phyloP scores from a whole-genome alignment of 1,140 invertebrate species.

The Triops cancriformis region DNA sequence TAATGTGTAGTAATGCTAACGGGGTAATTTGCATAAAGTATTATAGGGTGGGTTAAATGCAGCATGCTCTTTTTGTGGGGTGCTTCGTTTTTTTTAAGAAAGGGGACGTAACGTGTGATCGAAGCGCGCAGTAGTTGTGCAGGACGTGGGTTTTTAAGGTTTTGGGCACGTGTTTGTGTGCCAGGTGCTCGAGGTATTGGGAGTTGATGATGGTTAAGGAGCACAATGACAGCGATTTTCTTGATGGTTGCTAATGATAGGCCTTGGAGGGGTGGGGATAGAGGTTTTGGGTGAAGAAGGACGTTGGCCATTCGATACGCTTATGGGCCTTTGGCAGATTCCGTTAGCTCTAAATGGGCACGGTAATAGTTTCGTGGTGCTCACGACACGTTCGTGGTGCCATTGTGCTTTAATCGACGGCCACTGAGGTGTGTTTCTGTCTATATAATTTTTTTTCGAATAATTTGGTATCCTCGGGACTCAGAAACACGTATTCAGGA shows the following conservation, averaged over 20 bases:
- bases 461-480: not conserved
- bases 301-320: constrained; percentile 4
- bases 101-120: not conserved
- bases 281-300: not conserved
- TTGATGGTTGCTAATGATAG: constrained; percentile 10
- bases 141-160: not conserved
- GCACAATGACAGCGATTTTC: constrained; percentile 13
- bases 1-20: not conserved
- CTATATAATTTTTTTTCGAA: not conserved
- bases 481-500: no score
- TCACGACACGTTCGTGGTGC: not conserved
- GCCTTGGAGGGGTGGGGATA: not conserved
- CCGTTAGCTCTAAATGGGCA: not conserved
- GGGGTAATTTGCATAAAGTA: not conserved
- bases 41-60: constrained; percentile 1
- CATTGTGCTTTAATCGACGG: not conserved
- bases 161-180: constrained; percentile 5
- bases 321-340: not conserved
- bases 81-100: not conserved
- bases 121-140: not conserved
- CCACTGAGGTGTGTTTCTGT: not conserved
- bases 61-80: not conserved
- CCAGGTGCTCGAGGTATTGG: not conserved
- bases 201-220: constrained; percentile 5
- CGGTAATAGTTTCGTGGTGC: not conserved